phyloP scores from a whole-genome alignment of 2,888 invertebrate species.

The Oxyteleia sp. region DNA sequence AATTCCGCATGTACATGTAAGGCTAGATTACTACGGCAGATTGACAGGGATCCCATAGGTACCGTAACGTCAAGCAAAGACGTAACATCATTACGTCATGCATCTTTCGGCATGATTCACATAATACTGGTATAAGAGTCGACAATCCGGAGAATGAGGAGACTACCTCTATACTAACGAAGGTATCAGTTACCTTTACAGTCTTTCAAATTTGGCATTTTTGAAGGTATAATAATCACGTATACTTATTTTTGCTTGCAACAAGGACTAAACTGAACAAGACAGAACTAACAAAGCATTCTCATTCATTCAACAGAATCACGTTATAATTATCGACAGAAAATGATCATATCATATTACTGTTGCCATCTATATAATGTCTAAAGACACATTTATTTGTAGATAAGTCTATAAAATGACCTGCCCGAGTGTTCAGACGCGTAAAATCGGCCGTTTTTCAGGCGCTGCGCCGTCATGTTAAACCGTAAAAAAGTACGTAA shows the following conservation, averaged over 20 bases:
- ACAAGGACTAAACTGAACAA: conserved; percentile 4
- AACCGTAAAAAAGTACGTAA: background rate
- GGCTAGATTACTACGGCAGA: too few relatives aligned
- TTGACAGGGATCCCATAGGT: too few relatives aligned
- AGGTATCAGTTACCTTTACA: too few relatives aligned
- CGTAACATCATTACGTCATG: too few relatives aligned
- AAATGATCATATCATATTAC: background rate
- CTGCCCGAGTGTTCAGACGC: background rate
- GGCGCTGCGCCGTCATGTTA: background rate
- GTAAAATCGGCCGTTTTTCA: background rate
- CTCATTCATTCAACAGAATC: background rate
- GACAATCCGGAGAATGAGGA: too few relatives aligned
- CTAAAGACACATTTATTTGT: background rate
- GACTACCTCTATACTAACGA: too few relatives aligned
- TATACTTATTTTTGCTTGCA: background rate
- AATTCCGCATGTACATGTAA: too few relatives aligned
- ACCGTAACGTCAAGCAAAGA: too few relatives aligned
- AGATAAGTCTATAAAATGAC: background rate
- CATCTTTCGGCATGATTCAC: too few relatives aligned
- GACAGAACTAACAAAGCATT: background rate
- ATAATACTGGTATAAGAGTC: too few relatives aligned
- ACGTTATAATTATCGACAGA: background rate
- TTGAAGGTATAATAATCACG: conserved; percentile 8
- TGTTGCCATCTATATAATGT: background rate
- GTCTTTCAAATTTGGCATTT: conserved; percentile 11